Evolutionary conservation across 2,113 vertebrate species (phyloP).

Genomic region (Gavia stellata): DNA sequence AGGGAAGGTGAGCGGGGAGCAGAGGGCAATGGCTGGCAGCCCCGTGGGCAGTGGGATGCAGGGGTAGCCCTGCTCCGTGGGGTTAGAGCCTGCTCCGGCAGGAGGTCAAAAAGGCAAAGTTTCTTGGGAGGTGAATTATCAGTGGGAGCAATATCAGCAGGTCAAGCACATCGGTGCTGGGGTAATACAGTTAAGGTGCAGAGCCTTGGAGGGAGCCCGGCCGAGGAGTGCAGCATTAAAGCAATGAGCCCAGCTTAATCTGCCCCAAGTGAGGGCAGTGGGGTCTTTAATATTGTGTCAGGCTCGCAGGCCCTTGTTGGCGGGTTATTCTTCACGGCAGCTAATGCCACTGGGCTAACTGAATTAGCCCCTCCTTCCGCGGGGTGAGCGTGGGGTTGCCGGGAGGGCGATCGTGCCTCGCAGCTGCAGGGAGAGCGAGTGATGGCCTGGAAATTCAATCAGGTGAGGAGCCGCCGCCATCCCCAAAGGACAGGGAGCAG

Average conservation of each 20-base stretch:
- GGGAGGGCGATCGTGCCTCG: constrained; percentile 79
- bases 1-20: accelerated
- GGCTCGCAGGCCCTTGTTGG: constrained; percentile 71
- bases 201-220: constrained; percentile 73
- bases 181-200: constrained; percentile 86
- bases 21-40: not conserved
- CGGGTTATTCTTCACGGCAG: constrained; percentile 80
- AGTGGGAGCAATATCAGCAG: constrained; percentile 75
- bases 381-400: constrained; percentile 83
- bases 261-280: constrained; percentile 83
- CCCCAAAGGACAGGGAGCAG: constrained; percentile 56
- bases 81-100: constrained; percentile 37
- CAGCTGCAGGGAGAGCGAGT: constrained; percentile 73
- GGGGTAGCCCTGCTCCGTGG: not conserved
- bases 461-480: constrained; percentile 59
- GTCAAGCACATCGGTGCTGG: constrained; percentile 76
- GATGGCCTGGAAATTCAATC: constrained; percentile 81
- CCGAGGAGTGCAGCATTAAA: constrained; percentile 73
- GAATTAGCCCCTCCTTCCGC: constrained; percentile 83
- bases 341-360: constrained; percentile 87
- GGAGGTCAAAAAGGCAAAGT: constrained; percentile 92
- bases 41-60: not conserved
- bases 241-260: constrained; percentile 88
- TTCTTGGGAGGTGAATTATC: constrained; percentile 84
- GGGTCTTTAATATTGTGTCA: constrained; percentile 83